Conservation (phyloP, 2,888 invertebrate species). For the Patella ulyssiponensis region DNA sequence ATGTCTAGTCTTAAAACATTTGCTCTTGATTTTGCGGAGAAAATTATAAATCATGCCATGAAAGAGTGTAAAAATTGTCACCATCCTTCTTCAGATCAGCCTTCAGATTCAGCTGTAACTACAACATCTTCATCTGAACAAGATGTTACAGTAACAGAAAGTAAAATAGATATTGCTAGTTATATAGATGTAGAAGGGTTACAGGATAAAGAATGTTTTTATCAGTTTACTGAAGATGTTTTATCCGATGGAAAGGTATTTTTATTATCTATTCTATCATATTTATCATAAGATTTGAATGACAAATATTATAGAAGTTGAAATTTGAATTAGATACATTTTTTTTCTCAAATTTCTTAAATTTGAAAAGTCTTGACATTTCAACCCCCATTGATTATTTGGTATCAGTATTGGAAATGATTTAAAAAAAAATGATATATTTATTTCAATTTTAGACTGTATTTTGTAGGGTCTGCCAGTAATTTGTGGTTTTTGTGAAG, state of each 20-base stretch:
- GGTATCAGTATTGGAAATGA: no score
- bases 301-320: background rate
- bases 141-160: background rate
- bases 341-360: no score
- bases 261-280: background rate
- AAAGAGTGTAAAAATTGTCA: background rate
- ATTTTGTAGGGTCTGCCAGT: conserved; percentile 65
- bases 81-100: background rate
- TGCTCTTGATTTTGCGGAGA: conserved; percentile 13
- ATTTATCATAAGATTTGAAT: background rate
- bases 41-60: conserved; percentile 16
- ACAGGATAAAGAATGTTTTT: conserved; percentile 36
- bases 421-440: background rate
- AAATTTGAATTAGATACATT: background rate
- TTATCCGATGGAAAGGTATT: conserved; percentile 64
- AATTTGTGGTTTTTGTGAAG: conserved; percentile 74
- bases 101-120: background rate
- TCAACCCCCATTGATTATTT: no score
- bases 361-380: no score
- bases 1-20: background rate
- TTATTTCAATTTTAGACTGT: background rate
- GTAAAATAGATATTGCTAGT: background rate
- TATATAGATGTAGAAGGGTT: background rate
- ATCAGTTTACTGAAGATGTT: conserved; percentile 59
- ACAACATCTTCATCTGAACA: conserved; percentile 12